phyloP scores from a whole-genome alignment of 1,140 invertebrate species.

The Proctacanthus coquilletti region DNA sequence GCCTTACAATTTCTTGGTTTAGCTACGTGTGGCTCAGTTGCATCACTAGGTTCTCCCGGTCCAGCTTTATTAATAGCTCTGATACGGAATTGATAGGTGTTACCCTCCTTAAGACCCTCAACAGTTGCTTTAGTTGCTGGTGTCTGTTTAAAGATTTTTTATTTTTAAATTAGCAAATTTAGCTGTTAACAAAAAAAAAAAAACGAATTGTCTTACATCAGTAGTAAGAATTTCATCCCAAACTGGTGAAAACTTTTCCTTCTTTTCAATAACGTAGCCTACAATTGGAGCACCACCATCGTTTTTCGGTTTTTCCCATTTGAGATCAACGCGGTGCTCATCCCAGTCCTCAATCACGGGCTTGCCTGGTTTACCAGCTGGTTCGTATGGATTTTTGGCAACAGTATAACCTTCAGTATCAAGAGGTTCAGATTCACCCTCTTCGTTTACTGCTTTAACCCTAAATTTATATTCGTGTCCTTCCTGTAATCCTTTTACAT shows the following conservation, averaged over 20 bases:
- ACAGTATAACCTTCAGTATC: constrained; percentile 62
- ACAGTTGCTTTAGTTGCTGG: constrained; percentile 67
- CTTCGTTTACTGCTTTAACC: constrained; percentile 94
- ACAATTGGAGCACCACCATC: constrained; percentile 90
- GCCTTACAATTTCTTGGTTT: constrained; percentile 77
- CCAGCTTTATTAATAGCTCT: constrained; percentile 90
- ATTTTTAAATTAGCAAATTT: neutral
- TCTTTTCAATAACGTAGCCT: constrained; percentile 94
- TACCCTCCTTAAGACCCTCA: constrained; percentile 76
- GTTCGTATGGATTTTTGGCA: constrained; percentile 40
- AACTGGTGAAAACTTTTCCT: constrained; percentile 71
- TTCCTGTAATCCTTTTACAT: constrained; percentile 80
- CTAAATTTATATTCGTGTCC: constrained; percentile 94
- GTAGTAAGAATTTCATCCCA: constrained; percentile 84
- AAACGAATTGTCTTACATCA: constrained; percentile 33
- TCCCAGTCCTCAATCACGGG: constrained; percentile 88
- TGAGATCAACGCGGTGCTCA: constrained; percentile 79
- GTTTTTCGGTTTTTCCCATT: constrained; percentile 80
- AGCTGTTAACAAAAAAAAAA: constrained; percentile 1
- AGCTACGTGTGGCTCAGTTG: constrained; percentile 72
- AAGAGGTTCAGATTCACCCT: constrained; percentile 92
- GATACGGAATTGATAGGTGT: constrained; percentile 85
- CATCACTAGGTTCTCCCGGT: constrained; percentile 73
- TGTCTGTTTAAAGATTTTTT: constrained; percentile 32
- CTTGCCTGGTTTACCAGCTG: constrained; percentile 72